These are phyloP conservation scores for Torymus tubicola DNA, from an alignment of 2,888 invertebrate genomes.

Conservation along the genomic window DNA sequence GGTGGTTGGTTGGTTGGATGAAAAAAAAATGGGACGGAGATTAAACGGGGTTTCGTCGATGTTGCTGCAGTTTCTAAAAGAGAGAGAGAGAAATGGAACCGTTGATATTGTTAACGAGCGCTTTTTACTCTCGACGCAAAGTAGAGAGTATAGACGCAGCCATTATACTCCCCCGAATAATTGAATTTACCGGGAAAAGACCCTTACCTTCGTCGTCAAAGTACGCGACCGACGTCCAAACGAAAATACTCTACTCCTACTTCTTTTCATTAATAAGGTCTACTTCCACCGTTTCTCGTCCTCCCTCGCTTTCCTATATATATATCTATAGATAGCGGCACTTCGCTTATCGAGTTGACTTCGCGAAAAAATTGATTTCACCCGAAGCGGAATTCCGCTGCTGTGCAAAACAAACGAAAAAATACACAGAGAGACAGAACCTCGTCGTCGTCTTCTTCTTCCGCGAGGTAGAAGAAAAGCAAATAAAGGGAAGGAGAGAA, in stretches of 20 bases:
- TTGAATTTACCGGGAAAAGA: slow-evolving; percentile 24
- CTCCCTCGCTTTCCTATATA: neutral
- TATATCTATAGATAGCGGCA: neutral
- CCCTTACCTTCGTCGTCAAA: neutral
- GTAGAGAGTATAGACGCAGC: neutral
- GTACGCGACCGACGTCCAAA: slow-evolving; percentile 13
- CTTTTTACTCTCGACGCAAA: no score
- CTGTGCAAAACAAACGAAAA: slow-evolving; percentile 38
- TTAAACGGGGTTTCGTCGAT: no score
- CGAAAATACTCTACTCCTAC: slow-evolving; percentile 17
- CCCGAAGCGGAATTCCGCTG: slow-evolving; percentile 50
- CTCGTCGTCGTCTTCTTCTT: slow-evolving; percentile 17
- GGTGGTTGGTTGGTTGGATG: no score
- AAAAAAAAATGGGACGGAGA: no score
- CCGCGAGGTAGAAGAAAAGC: neutral
- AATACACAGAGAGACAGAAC: slow-evolving; percentile 27
- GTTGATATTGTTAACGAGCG: no score
- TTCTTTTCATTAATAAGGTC: slow-evolving; percentile 49
- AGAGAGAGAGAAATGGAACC: no score
- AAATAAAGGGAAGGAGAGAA: neutral
- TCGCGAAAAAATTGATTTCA: slow-evolving; percentile 56
- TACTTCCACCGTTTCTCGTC: neutral
- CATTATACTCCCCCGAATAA: slow-evolving; percentile 9
- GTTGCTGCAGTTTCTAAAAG: no score
- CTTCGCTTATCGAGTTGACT: slow-evolving; percentile 52